Evolutionary conservation across 2,888 invertebrate genomes (phyloP), one percentile per base, ranked within the genome.

Genomic region (Caenorhabditis virilis): DNA sequence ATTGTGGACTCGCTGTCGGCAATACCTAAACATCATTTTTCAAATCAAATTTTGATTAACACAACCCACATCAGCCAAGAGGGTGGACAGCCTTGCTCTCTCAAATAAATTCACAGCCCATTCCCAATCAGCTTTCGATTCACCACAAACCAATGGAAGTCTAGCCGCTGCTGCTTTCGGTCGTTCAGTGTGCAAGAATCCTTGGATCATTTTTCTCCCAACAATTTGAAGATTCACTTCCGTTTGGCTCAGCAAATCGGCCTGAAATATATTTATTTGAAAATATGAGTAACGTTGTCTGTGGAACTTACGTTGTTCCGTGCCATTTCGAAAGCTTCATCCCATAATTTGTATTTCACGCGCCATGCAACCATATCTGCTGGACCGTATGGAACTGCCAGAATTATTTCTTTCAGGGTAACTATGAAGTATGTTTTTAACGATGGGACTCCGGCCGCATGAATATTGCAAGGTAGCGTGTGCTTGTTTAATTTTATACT

Each of bases 121-220:
- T 57, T 83, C 82, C 83, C 83, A 83, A 46, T 82, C 77, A 27
- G 71, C 74, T 41, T 78, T 78, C 18, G 63, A 49, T 7, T 65
- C 68, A 6, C 69, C 76, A 48, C 78, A 78, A 9, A 79, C 74
- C 13, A 15, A 9, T 7, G 61, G 57, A 6, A 67, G 41, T 2
- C 51, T 38, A 2, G 72, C 67, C 35, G 75, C 63, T 35, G 75
- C 64, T 42, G 64, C 55, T 46, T 55, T 69, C 0, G 72, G 65
- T 42, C 66, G 45, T 1, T 53, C 55, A 1, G 59, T 36, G 9
- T 58, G 51, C 39, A 82, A 52, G 39, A 78, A 60, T 15, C 73
- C 59, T 42, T 78, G 70, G 11, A 83, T 64, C 36, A 78, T 72
- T 15, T 26, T 53, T 23, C 74, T 53, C 4, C 82, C 82, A 9